Percentiles rank a stretch among this genome's conserved stretches.
Conservation (phyloP, 2,113 vertebrate genomes). For the Ploceus nigricollis region DNA sequence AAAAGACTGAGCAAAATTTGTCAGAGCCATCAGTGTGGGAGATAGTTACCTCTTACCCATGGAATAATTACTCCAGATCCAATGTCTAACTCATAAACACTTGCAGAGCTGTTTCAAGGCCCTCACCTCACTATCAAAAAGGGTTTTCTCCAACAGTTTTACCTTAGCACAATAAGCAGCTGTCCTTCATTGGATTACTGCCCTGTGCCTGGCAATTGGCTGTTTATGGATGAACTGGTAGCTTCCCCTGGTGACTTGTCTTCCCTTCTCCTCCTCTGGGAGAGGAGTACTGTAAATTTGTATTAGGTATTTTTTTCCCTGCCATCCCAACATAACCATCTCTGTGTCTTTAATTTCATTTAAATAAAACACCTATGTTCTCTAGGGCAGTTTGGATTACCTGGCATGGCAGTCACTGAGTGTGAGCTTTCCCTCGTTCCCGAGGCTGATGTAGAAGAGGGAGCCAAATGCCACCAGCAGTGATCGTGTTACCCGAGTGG, state of each 20-base stretch:
- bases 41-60: neutral
- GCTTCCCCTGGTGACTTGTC: neutral
- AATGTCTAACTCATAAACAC: fast-evolving
- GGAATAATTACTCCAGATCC: too few relatives aligned
- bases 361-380: neutral
- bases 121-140: fast-evolving
- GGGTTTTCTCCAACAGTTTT: neutral
- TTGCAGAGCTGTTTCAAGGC: neutral
- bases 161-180: fast-evolving
- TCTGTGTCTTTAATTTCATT: neutral
- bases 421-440: fast-evolving
- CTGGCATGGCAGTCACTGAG: neutral
- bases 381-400: neutral
- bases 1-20: fast-evolving
- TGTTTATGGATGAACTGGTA: fast-evolving
- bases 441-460: neutral
- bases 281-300: fast-evolving
- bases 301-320: neutral
- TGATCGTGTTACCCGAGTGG: fast-evolving
- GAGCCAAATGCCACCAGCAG: neutral
- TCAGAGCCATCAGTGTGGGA: fast-evolving
- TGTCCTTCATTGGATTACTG: too few relatives aligned
- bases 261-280: neutral
- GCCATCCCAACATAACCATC: neutral
- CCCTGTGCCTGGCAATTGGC: fast-evolving